Evolutionary conservation across 1,140 invertebrate species (phyloP).

Genomic region (Apis cerana): DNA sequence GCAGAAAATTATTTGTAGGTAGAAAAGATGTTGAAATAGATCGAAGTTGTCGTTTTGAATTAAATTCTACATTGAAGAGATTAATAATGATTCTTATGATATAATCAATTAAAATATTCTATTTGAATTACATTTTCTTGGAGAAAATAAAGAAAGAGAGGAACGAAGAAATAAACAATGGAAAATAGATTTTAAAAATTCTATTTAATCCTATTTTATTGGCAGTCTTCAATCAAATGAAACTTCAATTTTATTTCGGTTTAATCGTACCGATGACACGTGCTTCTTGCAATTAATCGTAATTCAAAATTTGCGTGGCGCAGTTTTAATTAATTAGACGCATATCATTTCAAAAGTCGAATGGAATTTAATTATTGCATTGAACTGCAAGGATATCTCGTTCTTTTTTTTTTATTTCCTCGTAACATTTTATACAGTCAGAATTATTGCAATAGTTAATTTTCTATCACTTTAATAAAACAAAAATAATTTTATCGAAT

Average conservation of each 20-base stretch:
- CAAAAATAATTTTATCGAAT: not conserved
- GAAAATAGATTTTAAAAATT: not conserved
- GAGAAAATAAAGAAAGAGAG: not conserved
- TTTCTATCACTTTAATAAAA: not conserved
- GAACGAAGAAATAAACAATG: not conserved
- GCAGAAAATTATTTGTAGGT: not conserved
- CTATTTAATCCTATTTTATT: not conserved
- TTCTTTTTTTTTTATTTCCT: no score
- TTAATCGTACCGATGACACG: not conserved
- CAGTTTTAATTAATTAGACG: constrained; percentile 29
- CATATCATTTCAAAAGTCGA: not conserved
- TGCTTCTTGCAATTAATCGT: not conserved
- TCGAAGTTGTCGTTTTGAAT: not conserved
- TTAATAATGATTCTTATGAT: no score
- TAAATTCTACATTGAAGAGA: no score
- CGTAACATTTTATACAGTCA: no score
- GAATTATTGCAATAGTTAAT: not conserved
- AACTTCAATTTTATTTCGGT: not conserved
- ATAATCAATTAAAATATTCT: no score
- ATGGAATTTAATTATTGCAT: constrained; percentile 26
- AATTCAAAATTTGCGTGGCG: not conserved
- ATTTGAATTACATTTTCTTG: no score
- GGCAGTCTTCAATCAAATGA: not conserved
- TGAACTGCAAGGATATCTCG: not conserved
- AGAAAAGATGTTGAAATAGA: not conserved